Base-by-base conservation (phyloP, 2,113 vertebrate genomes). In the Callithrix jacchus region DNA sequence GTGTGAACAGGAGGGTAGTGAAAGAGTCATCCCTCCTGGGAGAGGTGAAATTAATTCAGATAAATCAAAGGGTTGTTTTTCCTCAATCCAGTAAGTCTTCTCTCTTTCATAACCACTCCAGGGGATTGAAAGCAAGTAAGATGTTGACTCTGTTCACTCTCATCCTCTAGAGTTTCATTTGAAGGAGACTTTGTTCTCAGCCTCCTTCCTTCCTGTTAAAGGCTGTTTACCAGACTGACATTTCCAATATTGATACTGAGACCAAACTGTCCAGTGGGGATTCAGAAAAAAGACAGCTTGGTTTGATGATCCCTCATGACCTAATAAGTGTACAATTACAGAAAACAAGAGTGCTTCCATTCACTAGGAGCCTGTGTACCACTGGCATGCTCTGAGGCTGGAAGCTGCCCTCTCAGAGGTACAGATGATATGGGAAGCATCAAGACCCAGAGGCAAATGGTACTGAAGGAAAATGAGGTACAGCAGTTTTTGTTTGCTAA, bases 1-100 rank as follows among this genome's bases (percentile, higher is more conserved):
- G 83, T 92, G 47, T 66, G 93, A 95, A 88, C 93, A 76, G 76
- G 81, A 97, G 89, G 91, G 70, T 79, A 73, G 81, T 92, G 87
- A 89, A 88, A 40, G 25, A 14, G 23, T 64, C 94, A 92, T 35
- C 81, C 91, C 96, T 45, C 12, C 83, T 93, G 92, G 81, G 93
- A 98, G 93, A 97, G 96, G 85, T 77, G 92, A 98, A 98, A 97
- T 98, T 98, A 98, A 98, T 98, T 95, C 92, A 70, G 56, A 97
- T 77, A 94, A 97, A 95, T 95, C 93, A 97, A 94, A 95, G 58
- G 20, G 6, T 1, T 81, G 13, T 64, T 64, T 84, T 79, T 91
- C 80, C 40, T 81, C 68, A 17, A 52, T 68, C 82, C 86, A 81
- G 73, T 40, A 85, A 94, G 49, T 42, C 54, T 37, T 94, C 77